These are phyloP conservation scores for Podilymbus podiceps DNA, from an alignment of 2,113 vertebrate species.

Conservation along the genomic window DNA sequence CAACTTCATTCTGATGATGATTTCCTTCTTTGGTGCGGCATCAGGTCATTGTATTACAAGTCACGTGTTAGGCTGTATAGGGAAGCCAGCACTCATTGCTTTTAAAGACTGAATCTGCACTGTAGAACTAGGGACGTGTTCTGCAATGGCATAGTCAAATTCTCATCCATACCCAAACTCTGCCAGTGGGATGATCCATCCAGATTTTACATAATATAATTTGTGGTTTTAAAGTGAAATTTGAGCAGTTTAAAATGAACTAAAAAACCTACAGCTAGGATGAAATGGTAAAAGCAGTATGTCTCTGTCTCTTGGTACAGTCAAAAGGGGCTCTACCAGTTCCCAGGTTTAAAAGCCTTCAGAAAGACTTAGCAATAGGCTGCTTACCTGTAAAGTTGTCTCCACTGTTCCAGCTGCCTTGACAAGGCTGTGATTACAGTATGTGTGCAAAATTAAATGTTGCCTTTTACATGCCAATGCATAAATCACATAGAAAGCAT, in stretches of 20 bases:
- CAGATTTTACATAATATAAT: background rate
- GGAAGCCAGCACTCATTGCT: background rate
- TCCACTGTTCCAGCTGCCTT: background rate
- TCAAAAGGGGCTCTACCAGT: background rate
- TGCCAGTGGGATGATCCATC: background rate
- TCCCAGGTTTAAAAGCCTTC: background rate
- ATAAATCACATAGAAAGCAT: background rate
- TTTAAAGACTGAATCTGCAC: background rate
- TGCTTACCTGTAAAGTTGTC: background rate
- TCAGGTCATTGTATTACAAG: background rate
- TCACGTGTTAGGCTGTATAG: accelerated
- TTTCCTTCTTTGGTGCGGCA: background rate
- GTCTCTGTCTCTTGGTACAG: background rate
- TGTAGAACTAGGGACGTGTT: background rate
- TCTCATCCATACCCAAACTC: background rate
- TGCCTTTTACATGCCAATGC: background rate
- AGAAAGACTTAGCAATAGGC: background rate
- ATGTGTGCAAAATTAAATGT: accelerated
- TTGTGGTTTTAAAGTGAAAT: background rate
- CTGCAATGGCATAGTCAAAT: background rate
- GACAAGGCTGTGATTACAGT: background rate
- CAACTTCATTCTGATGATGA: background rate
- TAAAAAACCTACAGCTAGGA: background rate
- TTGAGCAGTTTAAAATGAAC: background rate
- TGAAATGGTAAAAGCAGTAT: background rate